A percentile compares a stretch with the other conserved stretches of the same genome.
Evolutionary conservation across 2,797 vertebrate genomes (phyloP).

Genomic region (Rousettus madagascariensis): DNA sequence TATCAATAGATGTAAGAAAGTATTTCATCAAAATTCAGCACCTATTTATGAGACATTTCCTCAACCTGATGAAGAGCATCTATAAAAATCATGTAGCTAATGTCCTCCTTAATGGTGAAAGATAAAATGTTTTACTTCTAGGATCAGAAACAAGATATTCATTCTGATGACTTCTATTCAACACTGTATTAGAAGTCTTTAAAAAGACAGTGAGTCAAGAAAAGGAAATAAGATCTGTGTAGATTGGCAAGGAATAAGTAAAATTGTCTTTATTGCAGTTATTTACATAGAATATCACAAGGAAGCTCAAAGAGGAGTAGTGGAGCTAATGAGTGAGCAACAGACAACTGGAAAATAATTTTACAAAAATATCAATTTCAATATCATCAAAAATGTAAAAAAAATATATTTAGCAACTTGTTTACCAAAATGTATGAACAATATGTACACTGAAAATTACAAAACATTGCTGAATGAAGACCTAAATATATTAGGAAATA

Average conservation of each 20-base stretch:
- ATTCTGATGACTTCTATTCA: neutral
- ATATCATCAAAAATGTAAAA: neutral
- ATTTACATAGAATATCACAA: neutral
- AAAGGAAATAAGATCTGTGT: neutral
- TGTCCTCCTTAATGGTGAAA: neutral
- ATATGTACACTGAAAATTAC: neutral
- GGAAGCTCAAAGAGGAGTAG: neutral
- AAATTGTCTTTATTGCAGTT: neutral
- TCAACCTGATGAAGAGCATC: neutral
- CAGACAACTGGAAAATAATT: neutral
- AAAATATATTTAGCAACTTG: neutral
- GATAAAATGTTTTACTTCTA: neutral
- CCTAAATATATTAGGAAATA: neutral
- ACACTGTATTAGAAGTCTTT: neutral
- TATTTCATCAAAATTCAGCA: neutral
- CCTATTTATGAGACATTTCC: neutral
- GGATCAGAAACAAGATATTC: neutral
- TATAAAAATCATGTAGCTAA: neutral
- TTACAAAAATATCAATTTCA: neutral
- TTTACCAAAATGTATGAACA: neutral
- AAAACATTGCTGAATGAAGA: neutral
- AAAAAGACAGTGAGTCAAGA: neutral
- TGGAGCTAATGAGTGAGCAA: neutral
- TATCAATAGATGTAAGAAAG: neutral
- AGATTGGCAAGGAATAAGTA: neutral